These are phyloP conservation scores for Hydra vulgaris DNA, from an alignment of 30 jellyfish, hydroid and myxozoan species.

Conservation along the genomic window DNA sequence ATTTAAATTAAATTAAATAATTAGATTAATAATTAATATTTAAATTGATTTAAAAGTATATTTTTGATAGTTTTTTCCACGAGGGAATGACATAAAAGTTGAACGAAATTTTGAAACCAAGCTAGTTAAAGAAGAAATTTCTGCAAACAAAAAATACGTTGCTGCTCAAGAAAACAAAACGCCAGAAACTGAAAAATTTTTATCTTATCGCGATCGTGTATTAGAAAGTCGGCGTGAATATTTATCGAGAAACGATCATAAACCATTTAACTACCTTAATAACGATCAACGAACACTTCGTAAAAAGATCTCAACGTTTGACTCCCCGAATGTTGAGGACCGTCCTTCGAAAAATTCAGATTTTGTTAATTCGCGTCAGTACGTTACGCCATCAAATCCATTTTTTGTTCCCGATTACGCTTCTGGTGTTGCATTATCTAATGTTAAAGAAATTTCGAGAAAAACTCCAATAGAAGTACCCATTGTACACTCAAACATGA, in stretches of 20 bases:
- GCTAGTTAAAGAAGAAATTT: background rate
- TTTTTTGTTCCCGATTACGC: background rate
- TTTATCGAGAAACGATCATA: background rate
- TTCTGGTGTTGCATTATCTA: background rate
- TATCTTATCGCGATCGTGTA: background rate
- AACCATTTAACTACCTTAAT: constrained; percentile 25
- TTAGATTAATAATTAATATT: no score
- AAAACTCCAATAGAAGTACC: background rate
- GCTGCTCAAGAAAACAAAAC: background rate
- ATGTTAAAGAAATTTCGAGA: background rate
- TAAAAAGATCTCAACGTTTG: constrained; percentile 2
- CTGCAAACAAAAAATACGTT: background rate
- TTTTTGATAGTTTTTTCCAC: background rate
- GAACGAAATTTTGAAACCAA: background rate
- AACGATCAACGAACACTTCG: constrained; percentile 24
- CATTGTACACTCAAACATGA: background rate
- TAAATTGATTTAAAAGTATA: no score
- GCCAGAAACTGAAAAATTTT: background rate
- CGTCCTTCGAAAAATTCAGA: background rate
- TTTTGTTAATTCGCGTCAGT: background rate
- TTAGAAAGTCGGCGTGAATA: constrained; percentile 1
- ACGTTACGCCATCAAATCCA: background rate
- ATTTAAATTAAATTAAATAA: no score
- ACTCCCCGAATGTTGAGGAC: background rate
- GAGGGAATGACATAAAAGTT: background rate